Evolutionary conservation across 2,888 invertebrate species (phyloP), one percentile per base, ranked within the genome.

Genomic region (Gonocerus acuteangulatus): DNA sequence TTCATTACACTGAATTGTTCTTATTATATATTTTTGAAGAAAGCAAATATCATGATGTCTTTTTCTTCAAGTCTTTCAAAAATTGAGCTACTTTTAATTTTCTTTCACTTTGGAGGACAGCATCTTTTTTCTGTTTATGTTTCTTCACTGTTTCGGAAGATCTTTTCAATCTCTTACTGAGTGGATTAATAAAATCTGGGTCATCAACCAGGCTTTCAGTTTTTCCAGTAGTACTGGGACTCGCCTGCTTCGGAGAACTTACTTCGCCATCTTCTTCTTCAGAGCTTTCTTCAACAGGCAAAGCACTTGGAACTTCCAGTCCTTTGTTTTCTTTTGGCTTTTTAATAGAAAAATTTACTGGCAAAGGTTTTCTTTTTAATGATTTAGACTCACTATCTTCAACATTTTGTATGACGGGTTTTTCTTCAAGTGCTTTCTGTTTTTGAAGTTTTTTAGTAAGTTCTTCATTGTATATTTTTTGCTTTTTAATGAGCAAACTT

Each of bases 281-380:
- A 4, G 65, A 63, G 47, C 63, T 64, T 36, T 65, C 65, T 45
- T 65, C 65, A 68, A 87, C 79, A 0, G 87, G 86, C 39, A 91
- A 71, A 0, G 87, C 86, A 57, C 85, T 87, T 72, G 86, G 89
- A 2, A 85, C 79, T 1, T 84, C 74, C 1, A 80, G 77, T 0
- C 79, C 76, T 49, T 84, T 82, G 0, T 83, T 82, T 61, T 87
- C 90, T 71, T 89, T 89, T 0, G 84, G 77, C 71, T 90, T 90
- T 70, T 86, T 87, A 44, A 91, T 89, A 0, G 89, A 91, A 73
- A 91, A 92, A 62, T 88, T 86, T 1, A 92, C 89, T 0, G 89
- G 85, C 9, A 80, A 86, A 84, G 73, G 63, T 54, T 60, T 66
- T 22, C 64, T 44, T 32, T 60, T 59, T 22, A 27, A 39, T 16